A percentile compares a stretch with the other conserved stretches of the same genome.
These are phyloP conservation scores for Agonum fuliginosum DNA, from an alignment of 2,888 invertebrate genomes.

Conservation along the genomic window DNA sequence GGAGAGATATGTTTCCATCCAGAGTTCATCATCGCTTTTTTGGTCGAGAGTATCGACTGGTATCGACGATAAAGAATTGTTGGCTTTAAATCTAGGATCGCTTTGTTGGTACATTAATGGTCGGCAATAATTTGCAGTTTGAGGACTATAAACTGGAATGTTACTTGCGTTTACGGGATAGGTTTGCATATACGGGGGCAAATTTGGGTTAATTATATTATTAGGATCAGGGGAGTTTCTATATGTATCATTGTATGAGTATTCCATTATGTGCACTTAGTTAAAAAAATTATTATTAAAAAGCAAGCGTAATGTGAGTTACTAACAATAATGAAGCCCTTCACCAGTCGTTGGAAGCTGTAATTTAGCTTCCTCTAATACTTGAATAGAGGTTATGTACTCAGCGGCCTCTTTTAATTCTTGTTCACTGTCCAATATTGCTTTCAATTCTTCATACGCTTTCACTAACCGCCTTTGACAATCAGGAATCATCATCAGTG, in stretches of 20 bases:
- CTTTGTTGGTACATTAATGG: slow-evolving; percentile 54
- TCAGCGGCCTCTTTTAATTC: slow-evolving; percentile 86
- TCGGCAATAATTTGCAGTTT: slow-evolving; percentile 28
- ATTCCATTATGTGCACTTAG: slow-evolving; percentile 51
- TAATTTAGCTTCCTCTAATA: slow-evolving; percentile 81
- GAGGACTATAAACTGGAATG: slow-evolving; percentile 52
- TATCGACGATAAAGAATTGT: background rate
- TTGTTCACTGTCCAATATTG: slow-evolving; percentile 82
- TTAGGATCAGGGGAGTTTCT: slow-evolving; percentile 43
- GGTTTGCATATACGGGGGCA: slow-evolving; percentile 36
- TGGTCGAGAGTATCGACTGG: slow-evolving; percentile 55
- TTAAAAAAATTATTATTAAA: slow-evolving; percentile 39
- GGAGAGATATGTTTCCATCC: slow-evolving; percentile 71
- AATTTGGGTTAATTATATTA: slow-evolving; percentile 40
- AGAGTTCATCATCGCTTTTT: slow-evolving; percentile 69
- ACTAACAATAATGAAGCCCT: slow-evolving; percentile 61
- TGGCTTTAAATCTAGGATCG: slow-evolving; percentile 52
- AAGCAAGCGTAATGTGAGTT: slow-evolving; percentile 12
- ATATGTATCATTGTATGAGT: slow-evolving; percentile 40
- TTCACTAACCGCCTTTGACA: slow-evolving; percentile 85
- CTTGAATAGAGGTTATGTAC: slow-evolving; percentile 80
- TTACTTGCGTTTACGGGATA: slow-evolving; percentile 44
- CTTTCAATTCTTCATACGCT: slow-evolving; percentile 86
- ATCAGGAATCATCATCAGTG: slow-evolving; percentile 94
- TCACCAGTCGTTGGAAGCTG: slow-evolving; percentile 74